A percentile compares a stretch with the other conserved stretches of the same genome.
These are phyloP conservation scores for Drosophila miranda DNA, from an alignment of 1,140 invertebrate species.

Conservation along the genomic window DNA sequence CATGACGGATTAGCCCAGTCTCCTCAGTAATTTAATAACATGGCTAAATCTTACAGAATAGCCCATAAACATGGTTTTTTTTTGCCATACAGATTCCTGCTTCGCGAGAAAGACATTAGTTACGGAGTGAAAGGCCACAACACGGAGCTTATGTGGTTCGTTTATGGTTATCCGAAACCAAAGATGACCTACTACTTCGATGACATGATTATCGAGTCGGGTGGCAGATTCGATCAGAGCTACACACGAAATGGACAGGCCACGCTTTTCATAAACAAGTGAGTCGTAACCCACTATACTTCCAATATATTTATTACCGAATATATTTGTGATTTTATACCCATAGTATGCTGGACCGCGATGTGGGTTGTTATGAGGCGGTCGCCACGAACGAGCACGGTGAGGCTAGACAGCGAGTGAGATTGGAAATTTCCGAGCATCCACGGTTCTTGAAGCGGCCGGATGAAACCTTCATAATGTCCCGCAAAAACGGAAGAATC, in stretches of 20 bases:
- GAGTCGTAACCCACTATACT: background rate
- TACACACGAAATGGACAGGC: constrained; percentile 95
- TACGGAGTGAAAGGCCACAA: constrained; percentile 95
- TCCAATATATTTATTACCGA: background rate
- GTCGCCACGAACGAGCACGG: constrained; percentile 96
- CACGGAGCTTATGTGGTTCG: constrained; percentile 94
- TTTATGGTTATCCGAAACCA: constrained; percentile 96
- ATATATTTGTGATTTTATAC: background rate
- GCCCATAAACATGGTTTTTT: background rate
- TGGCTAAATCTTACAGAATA: background rate
- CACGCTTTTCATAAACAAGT: constrained; percentile 93
- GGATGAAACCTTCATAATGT: constrained; percentile 91
- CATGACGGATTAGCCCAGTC: constrained; percentile 92
- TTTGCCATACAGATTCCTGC: constrained; percentile 85
- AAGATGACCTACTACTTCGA: constrained; percentile 95
- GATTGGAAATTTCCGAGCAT: constrained; percentile 94
- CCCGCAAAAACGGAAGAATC: constrained; percentile 88
- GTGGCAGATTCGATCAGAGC: constrained; percentile 91
- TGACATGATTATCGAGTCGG: constrained; percentile 90
- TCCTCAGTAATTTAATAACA: constrained; percentile 83
- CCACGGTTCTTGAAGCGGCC: constrained; percentile 94
- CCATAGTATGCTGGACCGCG: constrained; percentile 91
- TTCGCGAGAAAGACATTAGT: constrained; percentile 91
- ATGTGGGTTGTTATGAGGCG: constrained; percentile 97
- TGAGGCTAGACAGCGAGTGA: constrained; percentile 91